phyloP scores from a whole-genome alignment of 2,888 invertebrate species.

The Phortica okadai region DNA sequence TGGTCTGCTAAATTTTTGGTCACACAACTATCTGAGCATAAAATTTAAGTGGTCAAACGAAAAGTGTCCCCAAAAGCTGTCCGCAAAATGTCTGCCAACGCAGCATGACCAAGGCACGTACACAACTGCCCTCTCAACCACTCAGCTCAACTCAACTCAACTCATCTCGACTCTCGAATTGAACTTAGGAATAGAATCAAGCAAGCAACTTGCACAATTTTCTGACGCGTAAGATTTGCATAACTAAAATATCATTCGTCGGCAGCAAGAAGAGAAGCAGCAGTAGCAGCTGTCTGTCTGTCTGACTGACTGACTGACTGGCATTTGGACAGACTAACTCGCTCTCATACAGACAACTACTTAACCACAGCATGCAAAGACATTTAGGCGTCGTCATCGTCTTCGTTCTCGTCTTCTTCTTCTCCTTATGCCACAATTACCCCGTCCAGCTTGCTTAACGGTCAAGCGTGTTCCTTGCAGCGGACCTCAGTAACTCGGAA shows the following conservation, averaged over 20 bases:
- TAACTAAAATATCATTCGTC: constrained; percentile 17
- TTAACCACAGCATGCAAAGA: constrained; percentile 1
- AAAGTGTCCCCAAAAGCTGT: not conserved
- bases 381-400: constrained; percentile 7
- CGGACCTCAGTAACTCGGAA: constrained; percentile 9
- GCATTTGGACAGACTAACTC: too few species aligned
- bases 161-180: not conserved
- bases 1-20: not conserved
- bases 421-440: not conserved
- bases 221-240: constrained; percentile 22
- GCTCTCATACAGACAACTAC: not conserved
- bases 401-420: not conserved
- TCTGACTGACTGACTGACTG: too few species aligned
- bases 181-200: not conserved
- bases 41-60: constrained; percentile 25
- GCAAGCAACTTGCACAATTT: not conserved
- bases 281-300: not conserved
- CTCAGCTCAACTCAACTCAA: not conserved
- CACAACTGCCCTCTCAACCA: not conserved
- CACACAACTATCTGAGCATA: constrained; percentile 17
- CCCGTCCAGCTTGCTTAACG: too few species aligned
- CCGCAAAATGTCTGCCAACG: constrained; percentile 6
- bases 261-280: not conserved
- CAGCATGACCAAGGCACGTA: not conserved
- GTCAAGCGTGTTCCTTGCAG: not conserved